Evolutionary conservation across 2,888 invertebrate species (phyloP).

Genomic region (Nipponacmea schrenckii): DNA sequence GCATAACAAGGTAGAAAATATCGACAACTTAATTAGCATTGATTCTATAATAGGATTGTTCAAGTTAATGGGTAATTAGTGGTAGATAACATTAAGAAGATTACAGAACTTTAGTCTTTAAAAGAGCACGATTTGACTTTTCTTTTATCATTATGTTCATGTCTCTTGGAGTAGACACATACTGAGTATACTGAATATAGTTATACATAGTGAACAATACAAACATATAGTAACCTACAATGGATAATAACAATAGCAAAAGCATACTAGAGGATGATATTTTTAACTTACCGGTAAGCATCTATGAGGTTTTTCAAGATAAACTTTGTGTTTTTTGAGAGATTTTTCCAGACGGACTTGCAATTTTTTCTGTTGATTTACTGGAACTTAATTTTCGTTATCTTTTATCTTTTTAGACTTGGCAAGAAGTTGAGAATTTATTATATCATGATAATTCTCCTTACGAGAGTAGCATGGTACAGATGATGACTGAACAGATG

Average conservation of each 20-base stretch:
- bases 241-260: too few relatives aligned
- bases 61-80: neutral
- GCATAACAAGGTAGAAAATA: neutral
- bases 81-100: constrained; percentile 2
- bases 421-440: constrained; percentile 58
- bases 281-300: neutral
- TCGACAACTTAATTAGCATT: constrained; percentile 1
- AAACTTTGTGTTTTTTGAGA: too few relatives aligned
- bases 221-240: too few relatives aligned
- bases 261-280: neutral
- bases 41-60: constrained; percentile 6
- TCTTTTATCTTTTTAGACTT: constrained; percentile 47
- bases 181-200: too few relatives aligned
- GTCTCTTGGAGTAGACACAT: too few relatives aligned
- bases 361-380: too few relatives aligned
- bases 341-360: too few relatives aligned
- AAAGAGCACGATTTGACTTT: neutral
- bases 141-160: neutral
- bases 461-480: constrained; percentile 55
- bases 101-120: neutral
- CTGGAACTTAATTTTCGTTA: too few relatives aligned
- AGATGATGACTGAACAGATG: constrained; percentile 42
- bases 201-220: too few relatives aligned
- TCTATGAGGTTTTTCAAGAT: too few relatives aligned
- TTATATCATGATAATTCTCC: constrained; percentile 58